Base-by-base conservation (phyloP, 1,140 invertebrate species). In the Drosophila bocki region DNA sequence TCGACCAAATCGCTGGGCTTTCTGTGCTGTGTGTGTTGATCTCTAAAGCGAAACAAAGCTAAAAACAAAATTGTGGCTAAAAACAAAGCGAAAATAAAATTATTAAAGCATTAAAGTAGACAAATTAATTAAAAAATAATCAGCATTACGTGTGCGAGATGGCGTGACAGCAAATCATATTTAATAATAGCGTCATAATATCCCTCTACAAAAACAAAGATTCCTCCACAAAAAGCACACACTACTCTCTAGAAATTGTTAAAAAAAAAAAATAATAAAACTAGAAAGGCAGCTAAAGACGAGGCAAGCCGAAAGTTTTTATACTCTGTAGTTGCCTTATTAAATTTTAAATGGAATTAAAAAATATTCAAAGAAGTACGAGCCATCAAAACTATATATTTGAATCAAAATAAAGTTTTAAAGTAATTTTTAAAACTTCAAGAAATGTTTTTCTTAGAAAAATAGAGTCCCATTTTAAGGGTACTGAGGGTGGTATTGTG, bases 101-200 rank as follows among this genome's bases (percentile, higher is more conserved):
- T 79, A 87, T 86, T 85, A 86, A 87, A 82, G 71, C 83, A 86
- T 86, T 87, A 87, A 86, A 87, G 70, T 76, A 59, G 74, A 72
- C 64, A 86, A 82, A 87, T 86, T 86, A 86, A 86, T 86, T 86
- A 88, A 88, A 90, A 87, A 90, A 84, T 84, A 88, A 87, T 88
- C 84, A 90, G 82, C 81, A 85, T 88, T 90, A 75, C 85, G 84
- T 84, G 80, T 72, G 79, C 69, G 74, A 79, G 71, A 84, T 88
- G 68, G 80, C 85, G 85, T 87, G 84, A 88, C 84, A 75, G 77
- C 68, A 78, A 87, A 87, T 87, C 87, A 84, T 84, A 84, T 88
- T 90, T 86, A 86, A 86, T 86, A 88, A 80, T 78, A 80, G 64
- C 64, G 63, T 62, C 83, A 87, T 88, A 80, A 80, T 80, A 88